These are phyloP conservation scores for Xestoiulus laeticollis DNA, from an alignment of 2,888 invertebrate genomes.

Conservation along the genomic window DNA sequence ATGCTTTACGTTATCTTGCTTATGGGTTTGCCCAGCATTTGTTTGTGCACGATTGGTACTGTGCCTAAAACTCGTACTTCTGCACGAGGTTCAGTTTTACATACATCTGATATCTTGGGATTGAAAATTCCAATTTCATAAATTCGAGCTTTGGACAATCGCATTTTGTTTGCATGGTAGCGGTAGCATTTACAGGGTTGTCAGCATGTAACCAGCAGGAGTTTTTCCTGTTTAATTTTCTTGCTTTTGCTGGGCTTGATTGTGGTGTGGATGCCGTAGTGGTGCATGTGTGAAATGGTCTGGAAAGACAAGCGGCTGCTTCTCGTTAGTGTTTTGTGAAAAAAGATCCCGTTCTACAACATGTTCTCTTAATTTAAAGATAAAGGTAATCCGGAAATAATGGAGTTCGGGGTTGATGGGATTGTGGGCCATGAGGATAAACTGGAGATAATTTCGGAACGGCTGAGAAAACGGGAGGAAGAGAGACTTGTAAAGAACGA, in stretches of 20 bases:
- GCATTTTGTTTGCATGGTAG: background rate
- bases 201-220: background rate
- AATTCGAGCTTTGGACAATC: too few relatives aligned
- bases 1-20: too few relatives aligned
- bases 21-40: too few relatives aligned
- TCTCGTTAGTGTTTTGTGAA: background rate
- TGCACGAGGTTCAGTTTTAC: too few relatives aligned
- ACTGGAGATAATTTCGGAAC: slow-evolving; percentile 38
- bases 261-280: background rate
- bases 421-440: slow-evolving; percentile 15
- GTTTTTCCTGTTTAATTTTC: background rate
- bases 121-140: too few relatives aligned
- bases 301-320: too few relatives aligned
- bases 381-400: slow-evolving; percentile 5
- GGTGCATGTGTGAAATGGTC: background rate
- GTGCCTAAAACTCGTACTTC: background rate
- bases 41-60: too few relatives aligned
- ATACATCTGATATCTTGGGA: too few relatives aligned
- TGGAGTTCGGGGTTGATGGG: background rate
- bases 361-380: slow-evolving; percentile 9
- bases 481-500: slow-evolving; percentile 74
- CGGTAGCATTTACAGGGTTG: background rate
- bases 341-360: background rate
- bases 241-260: background rate
- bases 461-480: slow-evolving; percentile 66